A percentile compares a stretch with the other conserved stretches of the same genome.
phyloP scores from a whole-genome alignment of 2,888 invertebrate species.

The Caenorhabditis macrosperma region DNA sequence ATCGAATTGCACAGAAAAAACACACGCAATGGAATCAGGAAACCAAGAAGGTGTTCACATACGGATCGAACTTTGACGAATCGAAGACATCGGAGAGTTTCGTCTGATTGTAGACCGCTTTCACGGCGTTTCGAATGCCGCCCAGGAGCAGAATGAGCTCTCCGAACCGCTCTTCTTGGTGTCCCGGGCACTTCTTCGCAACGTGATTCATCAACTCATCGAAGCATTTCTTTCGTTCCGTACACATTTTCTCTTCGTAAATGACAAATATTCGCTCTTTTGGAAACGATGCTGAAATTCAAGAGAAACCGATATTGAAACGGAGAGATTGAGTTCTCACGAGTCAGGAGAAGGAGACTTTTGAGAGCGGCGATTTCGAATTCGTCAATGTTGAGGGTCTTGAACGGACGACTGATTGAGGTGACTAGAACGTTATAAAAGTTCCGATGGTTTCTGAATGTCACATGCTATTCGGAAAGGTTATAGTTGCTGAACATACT shows the following conservation, averaged over 20 bases:
- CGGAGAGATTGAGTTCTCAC: not conserved
- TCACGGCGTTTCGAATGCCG: slow-evolving; percentile 52
- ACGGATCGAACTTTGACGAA: slow-evolving; percentile 56
- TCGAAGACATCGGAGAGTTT: slow-evolving; percentile 59
- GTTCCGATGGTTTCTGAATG: slow-evolving; percentile 50
- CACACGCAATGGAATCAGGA: slow-evolving; percentile 1
- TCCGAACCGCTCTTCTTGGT: slow-evolving; percentile 55
- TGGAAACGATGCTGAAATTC: slow-evolving; percentile 29
- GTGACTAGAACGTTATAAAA: slow-evolving; percentile 35
- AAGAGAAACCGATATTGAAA: not conserved
- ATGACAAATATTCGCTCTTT: slow-evolving; percentile 28
- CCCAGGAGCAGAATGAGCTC: slow-evolving; percentile 56
- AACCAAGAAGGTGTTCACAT: slow-evolving; percentile 55
- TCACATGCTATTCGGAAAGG: too few species aligned
- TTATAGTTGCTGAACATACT: not conserved
- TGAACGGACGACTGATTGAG: slow-evolving; percentile 48
- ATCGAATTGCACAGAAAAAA: not conserved
- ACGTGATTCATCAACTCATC: slow-evolving; percentile 52
- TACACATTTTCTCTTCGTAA: slow-evolving; percentile 17
- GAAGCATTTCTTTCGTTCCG: slow-evolving; percentile 23
- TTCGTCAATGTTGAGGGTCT: slow-evolving; percentile 32
- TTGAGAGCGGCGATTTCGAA: slow-evolving; percentile 58
- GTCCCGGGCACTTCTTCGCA: slow-evolving; percentile 30
- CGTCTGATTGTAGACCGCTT: slow-evolving; percentile 56
- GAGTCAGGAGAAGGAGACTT: slow-evolving; percentile 36